Evolutionary conservation across 2,888 invertebrate genomes (phyloP).

Genomic region (Pantelozetes paolii): DNA sequence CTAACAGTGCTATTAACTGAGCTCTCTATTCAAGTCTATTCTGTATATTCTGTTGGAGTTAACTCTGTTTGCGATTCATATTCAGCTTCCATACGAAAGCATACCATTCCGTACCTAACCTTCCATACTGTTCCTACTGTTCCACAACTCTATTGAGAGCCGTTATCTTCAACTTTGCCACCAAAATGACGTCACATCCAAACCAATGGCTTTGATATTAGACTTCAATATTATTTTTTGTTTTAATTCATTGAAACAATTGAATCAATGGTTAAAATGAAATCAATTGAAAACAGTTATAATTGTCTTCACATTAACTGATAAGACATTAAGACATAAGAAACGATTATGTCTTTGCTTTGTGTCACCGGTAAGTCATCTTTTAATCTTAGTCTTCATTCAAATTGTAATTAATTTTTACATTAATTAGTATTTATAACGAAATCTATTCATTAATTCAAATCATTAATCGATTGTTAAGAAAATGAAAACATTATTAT

Average conservation of each 20-base stretch:
- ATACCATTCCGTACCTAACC: neutral
- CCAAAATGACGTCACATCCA: constrained; percentile 33
- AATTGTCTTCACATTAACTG: neutral
- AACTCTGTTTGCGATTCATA: neutral
- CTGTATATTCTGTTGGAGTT: neutral
- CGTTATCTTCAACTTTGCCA: constrained; percentile 28
- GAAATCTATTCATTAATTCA: too few relatives aligned
- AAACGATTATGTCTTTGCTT: constrained; percentile 46
- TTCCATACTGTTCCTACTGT: neutral
- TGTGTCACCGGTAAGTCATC: constrained; percentile 47
- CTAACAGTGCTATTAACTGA: too few relatives aligned
- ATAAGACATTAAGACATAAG: neutral
- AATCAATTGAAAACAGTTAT: neutral
- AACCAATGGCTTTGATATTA: constrained; percentile 28
- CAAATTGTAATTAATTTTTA: neutral
- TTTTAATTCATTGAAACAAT: neutral
- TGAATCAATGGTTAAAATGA: neutral
- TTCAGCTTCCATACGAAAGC: neutral
- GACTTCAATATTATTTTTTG: neutral
- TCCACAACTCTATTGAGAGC: neutral
- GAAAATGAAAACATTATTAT: too few relatives aligned
- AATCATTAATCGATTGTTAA: too few relatives aligned
- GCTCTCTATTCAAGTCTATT: neutral
- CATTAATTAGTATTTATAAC: neutral
- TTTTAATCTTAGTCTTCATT: neutral